Evolutionary conservation across 2,797 vertebrate species (phyloP).

Genomic region (Enteromius trimaculatus): DNA sequence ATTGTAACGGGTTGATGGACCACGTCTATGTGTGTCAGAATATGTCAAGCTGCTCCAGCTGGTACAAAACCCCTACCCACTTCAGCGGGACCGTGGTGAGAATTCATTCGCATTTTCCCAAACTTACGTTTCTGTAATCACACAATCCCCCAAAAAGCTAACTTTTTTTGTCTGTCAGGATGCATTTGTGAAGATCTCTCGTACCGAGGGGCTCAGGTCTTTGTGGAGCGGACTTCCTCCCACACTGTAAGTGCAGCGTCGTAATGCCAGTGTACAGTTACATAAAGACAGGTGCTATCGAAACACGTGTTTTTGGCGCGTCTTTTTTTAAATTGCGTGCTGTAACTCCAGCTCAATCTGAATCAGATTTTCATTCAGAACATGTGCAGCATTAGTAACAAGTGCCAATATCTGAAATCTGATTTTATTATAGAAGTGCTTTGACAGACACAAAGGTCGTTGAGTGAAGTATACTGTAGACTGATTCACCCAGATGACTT

Average conservation of each 20-base stretch:
- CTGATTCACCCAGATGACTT: not conserved
- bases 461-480: not conserved
- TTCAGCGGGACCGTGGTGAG: constrained; percentile 91
- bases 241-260: constrained; percentile 86
- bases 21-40: constrained; percentile 93
- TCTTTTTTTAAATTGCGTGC: not conserved
- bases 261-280: not conserved
- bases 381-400: not conserved
- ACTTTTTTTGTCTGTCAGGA: constrained; percentile 77
- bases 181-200: constrained; percentile 94
- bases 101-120: not conserved
- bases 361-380: not conserved
- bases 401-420: no score
- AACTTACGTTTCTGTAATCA: not conserved
- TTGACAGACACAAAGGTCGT: not conserved
- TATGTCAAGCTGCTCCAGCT: constrained; percentile 81
- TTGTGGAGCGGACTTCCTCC: constrained; percentile 96
- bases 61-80: constrained; percentile 87
- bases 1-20: constrained; percentile 94
- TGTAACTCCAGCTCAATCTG: not conserved
- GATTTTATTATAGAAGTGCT: not conserved
- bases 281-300: not conserved
- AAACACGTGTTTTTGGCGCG: not conserved
- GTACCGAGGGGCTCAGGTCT: constrained; percentile 87
- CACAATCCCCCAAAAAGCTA: not conserved